Evolutionary conservation across 2,797 vertebrate species (phyloP).

Genomic region (Halcyon chelicuti): DNA sequence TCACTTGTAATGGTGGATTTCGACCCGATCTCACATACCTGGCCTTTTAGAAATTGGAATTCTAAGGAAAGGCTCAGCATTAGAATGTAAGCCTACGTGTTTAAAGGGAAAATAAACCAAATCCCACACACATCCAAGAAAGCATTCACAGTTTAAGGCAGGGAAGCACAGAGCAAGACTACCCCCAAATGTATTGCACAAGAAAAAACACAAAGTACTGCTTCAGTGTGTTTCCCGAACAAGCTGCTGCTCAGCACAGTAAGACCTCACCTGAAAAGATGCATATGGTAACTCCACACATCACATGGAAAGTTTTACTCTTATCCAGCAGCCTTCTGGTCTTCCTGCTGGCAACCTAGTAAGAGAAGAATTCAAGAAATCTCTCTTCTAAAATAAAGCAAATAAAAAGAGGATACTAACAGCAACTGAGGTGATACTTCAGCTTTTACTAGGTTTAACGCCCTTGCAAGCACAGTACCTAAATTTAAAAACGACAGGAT

Average conservation of each 20-base stretch:
- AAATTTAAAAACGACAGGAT: background rate
- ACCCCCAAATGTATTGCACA: conserved; percentile 42
- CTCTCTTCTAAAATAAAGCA: background rate
- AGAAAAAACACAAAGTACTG: background rate
- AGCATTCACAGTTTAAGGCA: background rate
- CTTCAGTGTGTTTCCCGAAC: background rate
- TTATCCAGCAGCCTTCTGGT: conserved; percentile 92
- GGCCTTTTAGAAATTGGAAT: background rate
- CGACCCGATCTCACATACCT: background rate
- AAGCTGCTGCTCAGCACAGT: background rate
- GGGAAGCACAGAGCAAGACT: conserved; percentile 44
- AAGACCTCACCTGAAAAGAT: conserved; percentile 90
- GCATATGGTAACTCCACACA: conserved; percentile 91
- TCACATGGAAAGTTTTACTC: conserved; percentile 93
- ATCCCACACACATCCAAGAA: background rate
- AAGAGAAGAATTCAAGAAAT: conserved; percentile 45
- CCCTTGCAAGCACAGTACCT: background rate
- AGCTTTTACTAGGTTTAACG: background rate
- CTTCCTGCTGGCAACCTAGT: conserved; percentile 89
- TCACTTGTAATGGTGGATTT: background rate
- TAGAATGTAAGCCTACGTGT: background rate
- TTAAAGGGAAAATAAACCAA: conserved; percentile 1
- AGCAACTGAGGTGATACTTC: background rate
- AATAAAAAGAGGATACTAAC: background rate
- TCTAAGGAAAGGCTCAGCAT: background rate